Base-by-base conservation (phyloP, 2,888 invertebrate genomes). In the Urechis unicinctus region DNA sequence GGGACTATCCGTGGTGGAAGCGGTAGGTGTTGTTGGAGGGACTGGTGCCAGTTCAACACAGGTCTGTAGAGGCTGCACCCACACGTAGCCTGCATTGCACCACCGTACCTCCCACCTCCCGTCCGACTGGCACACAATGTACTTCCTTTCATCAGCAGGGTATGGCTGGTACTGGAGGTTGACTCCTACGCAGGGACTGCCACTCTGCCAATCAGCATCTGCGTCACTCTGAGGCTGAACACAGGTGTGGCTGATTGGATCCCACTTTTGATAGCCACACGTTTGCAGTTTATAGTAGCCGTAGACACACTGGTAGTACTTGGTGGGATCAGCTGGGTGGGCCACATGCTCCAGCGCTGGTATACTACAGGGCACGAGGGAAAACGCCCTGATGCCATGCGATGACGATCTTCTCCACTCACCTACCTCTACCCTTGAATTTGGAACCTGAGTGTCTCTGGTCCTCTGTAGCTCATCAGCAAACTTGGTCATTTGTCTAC, bases 101-200 rank as follows among this genome's bases (percentile, higher is more conserved):
- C 21, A 22, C 50, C 51, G 46, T 3, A 58, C 54, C 13, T 48
- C 6, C 28, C 52, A n/a, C 9, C 50, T 46, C 25, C 53, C 45
- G 52, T 64, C 62, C 9, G 58, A 53, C 45, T 66, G 67, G 50
- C 72, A 72, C 47, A 70, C 65, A 49, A 68, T 68, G 57, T 66
- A 71, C 54, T 64, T 67, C 17, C 53, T 52, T 4, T 55, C 52
- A 30, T 67, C 63, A 9, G 52, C 50, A 1, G 68, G 64, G 31
- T 65, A 64, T 6, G 71, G 64, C 36, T 67, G 66, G 53, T 64
- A 68, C 29, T 60, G 61, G 4, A 36, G 4, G n/a, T 60, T 47
- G n/a, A 26, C 28, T 5, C 47, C 48, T 3, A 53, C 41, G 47
- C 60, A 58, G n/a, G 55, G 56, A 29, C 49, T 58, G 28, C 13